Evolutionary conservation across 1,140 invertebrate species (phyloP).

Genomic region (Ptiloglossa arizonensis): DNA sequence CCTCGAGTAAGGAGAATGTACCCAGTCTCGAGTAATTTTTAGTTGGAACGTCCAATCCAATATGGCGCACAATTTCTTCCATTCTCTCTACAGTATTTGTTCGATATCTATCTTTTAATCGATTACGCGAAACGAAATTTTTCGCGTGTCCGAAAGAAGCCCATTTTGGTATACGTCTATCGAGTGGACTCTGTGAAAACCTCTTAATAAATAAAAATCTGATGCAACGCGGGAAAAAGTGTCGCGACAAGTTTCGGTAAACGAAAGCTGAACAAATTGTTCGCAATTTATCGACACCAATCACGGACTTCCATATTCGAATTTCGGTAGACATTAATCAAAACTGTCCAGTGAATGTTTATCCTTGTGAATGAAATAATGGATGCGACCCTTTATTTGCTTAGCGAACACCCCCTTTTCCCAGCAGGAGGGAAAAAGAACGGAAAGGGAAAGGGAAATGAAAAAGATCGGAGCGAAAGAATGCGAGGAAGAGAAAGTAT

Average conservation of each 20-base stretch:
- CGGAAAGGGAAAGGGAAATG: background rate
- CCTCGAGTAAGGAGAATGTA: too few species aligned
- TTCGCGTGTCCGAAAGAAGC: too few species aligned
- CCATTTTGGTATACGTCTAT: too few species aligned
- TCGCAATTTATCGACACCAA: background rate
- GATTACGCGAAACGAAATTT: too few species aligned
- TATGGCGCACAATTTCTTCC: too few species aligned
- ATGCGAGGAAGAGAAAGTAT: slow-evolving; percentile 3
- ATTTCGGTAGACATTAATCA: slow-evolving; percentile 6
- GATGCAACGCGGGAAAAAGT: background rate
- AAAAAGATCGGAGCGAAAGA: background rate
- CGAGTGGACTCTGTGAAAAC: too few species aligned
- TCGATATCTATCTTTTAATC: too few species aligned
- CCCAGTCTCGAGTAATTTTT: too few species aligned
- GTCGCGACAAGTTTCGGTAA: background rate
- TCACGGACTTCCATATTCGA: background rate
- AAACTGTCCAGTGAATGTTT: slow-evolving; percentile 17
- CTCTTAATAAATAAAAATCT: background rate
- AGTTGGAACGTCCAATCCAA: too few species aligned
- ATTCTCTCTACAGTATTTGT: too few species aligned
- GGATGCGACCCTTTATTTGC: slow-evolving; percentile 10
- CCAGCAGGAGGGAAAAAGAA: too few species aligned
- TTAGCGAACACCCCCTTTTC: background rate
- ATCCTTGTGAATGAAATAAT: slow-evolving; percentile 7
- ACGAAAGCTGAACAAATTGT: background rate